These are phyloP conservation scores for Bovichtus variegatus DNA, from an alignment of 2,797 vertebrate genomes.

Conservation along the genomic window DNA sequence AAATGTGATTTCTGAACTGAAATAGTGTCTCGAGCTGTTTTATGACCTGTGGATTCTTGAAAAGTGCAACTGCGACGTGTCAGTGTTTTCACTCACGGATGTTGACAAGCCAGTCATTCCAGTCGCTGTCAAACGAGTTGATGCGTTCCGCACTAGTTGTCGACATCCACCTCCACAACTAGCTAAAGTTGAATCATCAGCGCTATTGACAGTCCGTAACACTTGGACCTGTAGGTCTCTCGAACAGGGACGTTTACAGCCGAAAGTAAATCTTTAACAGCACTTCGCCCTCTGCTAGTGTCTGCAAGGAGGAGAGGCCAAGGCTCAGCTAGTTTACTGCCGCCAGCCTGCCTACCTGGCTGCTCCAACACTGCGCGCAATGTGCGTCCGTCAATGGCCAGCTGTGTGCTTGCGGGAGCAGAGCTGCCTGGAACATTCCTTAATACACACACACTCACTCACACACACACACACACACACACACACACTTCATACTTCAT, in stretches of 20 bases:
- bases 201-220: neutral
- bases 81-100: conserved; percentile 34
- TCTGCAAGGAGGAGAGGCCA: conserved; percentile 35
- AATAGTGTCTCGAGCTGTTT: neutral
- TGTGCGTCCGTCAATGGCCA: conserved; percentile 77
- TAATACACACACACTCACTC: conserved; percentile 6
- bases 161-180: neutral
- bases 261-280: conserved; percentile 47
- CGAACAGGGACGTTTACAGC: conserved; percentile 1
- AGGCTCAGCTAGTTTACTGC: conserved; percentile 25
- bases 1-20: rapidly evolving
- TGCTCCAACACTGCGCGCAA: conserved; percentile 73
- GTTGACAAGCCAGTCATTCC: neutral
- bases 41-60: neutral
- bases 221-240: neutral
- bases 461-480: conserved; percentile 1
- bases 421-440: conserved; percentile 61
- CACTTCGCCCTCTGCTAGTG: neutral
- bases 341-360: conserved; percentile 50
- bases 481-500: neutral
- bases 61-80: conserved; percentile 73
- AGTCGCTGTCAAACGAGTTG: neutral
- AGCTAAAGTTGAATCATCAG: neutral
- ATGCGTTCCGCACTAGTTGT: too few species aligned
- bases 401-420: conserved; percentile 67